phyloP scores from a whole-genome alignment of 2,888 invertebrate genomes.

The Omphaloscelis lunosa region DNA sequence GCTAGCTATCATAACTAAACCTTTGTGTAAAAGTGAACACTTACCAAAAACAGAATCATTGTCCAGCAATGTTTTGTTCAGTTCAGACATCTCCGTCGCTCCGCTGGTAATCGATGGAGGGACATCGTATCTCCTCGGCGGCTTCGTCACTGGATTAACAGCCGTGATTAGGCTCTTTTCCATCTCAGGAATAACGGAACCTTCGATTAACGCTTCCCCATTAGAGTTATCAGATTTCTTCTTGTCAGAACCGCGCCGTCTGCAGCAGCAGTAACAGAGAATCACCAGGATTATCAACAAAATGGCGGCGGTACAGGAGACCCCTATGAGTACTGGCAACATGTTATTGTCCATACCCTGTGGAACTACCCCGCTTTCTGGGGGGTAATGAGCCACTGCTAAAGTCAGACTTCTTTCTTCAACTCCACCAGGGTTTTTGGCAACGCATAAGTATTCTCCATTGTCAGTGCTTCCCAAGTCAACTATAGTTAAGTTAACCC shows the following conservation, averaged over 20 bases:
- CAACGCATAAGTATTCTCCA: slow-evolving; percentile 95
- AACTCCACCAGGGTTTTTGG: slow-evolving; percentile 95
- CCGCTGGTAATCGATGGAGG: slow-evolving; percentile 93
- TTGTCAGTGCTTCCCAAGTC: slow-evolving; percentile 92
- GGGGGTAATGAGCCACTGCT: slow-evolving; percentile 84
- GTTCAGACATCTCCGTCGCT: slow-evolving; percentile 95
- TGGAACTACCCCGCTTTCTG: slow-evolving; percentile 82
- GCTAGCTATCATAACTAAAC: not conserved
- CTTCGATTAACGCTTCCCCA: slow-evolving; percentile 93
- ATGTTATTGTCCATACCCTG: slow-evolving; percentile 90
- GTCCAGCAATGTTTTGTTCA: slow-evolving; percentile 95
- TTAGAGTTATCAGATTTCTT: slow-evolving; percentile 91
- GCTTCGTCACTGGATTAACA: slow-evolving; percentile 96
- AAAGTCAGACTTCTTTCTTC: slow-evolving; percentile 94
- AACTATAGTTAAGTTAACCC: slow-evolving; percentile 93
- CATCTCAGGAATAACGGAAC: slow-evolving; percentile 95
- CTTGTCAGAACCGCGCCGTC: slow-evolving; percentile 89
- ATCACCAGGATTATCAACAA: slow-evolving; percentile 88
- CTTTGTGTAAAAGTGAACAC: slow-evolving; percentile 70
- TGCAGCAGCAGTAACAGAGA: slow-evolving; percentile 91
- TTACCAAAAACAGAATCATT: slow-evolving; percentile 95
- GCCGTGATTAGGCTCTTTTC: slow-evolving; percentile 96
- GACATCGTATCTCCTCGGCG: slow-evolving; percentile 94
- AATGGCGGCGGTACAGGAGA: slow-evolving; percentile 87
- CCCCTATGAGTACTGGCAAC: slow-evolving; percentile 89